Evolutionary conservation across 1,140 invertebrate species (phyloP), one percentile per base, ranked within the genome.

Genomic region (Portunus trituberculatus): DNA sequence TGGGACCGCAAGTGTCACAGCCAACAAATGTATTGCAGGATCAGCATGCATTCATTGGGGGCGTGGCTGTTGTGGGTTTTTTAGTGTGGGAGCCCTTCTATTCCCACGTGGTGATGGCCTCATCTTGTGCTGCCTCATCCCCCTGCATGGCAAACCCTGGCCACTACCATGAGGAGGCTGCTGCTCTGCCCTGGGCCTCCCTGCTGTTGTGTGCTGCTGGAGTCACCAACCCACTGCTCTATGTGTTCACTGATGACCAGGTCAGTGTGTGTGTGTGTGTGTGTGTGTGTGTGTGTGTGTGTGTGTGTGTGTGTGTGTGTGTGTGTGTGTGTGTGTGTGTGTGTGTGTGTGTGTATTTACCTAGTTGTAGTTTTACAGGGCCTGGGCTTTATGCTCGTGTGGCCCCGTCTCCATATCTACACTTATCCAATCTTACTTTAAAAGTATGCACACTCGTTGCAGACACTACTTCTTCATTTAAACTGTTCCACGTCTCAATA

Each of bases 161-260:
- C 31, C 93, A 96, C 12, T 95, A 94, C 29, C 95, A 93, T 20
- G 91, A 94, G 32, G 96, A 96, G 82, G 94, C 94, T 1, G 91
- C 95, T 31, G 93, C 95, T 29, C 95, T 96, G 10, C 93, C 96
- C 12, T 96, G 96, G 96, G 89, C 95, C 14, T 96, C 96, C 29
- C 88, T 96, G 12, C 86, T 96, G 25, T 93, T 96, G 10, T 59
- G 93, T 28, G 94, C 96, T 20, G 95, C 95, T 39, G 96, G 94
- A 4, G 96, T 96, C 29, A 94, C 94, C 25, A 93, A 95, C 86
- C 96, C 96, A 46, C 94, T 96, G 7, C 91, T 96, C 87, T 95
- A 96, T 48, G 94, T 95, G 46, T 95, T 96, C 92, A 95, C 92
- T 12, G 94, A 96, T 88, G 96, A 95, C 83, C 94, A 96, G 96